Conservation (phyloP, 2,888 invertebrate species). For the Pheosia tremula region DNA sequence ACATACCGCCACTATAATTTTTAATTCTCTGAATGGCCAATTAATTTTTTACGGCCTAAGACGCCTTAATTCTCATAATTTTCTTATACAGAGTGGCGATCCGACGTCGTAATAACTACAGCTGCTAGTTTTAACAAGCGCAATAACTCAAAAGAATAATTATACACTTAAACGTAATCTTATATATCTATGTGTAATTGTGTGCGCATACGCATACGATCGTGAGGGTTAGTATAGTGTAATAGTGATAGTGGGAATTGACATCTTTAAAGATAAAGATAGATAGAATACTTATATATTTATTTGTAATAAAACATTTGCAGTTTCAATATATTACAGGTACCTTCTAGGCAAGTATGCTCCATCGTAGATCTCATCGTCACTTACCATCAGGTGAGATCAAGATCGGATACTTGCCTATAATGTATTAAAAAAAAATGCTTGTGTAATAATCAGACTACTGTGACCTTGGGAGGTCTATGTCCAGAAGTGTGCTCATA, state of each 20-base stretch:
- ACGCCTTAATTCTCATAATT: slow-evolving; percentile 8
- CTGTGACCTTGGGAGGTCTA: too few relatives aligned
- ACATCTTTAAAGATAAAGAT: neutral
- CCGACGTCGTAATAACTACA: slow-evolving; percentile 41
- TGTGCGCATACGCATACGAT: slow-evolving; percentile 22
- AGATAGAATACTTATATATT: too few relatives aligned
- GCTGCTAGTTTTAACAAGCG: slow-evolving; percentile 38
- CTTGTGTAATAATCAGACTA: too few relatives aligned
- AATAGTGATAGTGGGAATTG: slow-evolving; percentile 9
- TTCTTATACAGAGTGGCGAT: slow-evolving; percentile 25
- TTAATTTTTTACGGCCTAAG: slow-evolving; percentile 5
- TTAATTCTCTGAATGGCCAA: slow-evolving; percentile 9
- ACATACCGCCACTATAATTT: slow-evolving; percentile 16
- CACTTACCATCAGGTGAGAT: too few relatives aligned
- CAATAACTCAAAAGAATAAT: slow-evolving; percentile 43
- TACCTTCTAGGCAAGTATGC: too few relatives aligned
- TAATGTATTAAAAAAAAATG: too few relatives aligned
- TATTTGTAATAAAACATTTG: too few relatives aligned
- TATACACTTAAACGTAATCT: slow-evolving; percentile 21
- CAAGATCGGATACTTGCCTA: too few relatives aligned
- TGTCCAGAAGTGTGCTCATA: too few relatives aligned
- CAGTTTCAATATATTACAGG: too few relatives aligned
- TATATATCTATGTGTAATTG: slow-evolving; percentile 15
- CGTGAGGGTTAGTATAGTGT: slow-evolving; percentile 8
- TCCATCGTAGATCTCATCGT: too few relatives aligned